Evolutionary conservation across 23 tunicate species (phyloP), one percentile per base, ranked within the genome.

Genomic region (Styela plicata): DNA sequence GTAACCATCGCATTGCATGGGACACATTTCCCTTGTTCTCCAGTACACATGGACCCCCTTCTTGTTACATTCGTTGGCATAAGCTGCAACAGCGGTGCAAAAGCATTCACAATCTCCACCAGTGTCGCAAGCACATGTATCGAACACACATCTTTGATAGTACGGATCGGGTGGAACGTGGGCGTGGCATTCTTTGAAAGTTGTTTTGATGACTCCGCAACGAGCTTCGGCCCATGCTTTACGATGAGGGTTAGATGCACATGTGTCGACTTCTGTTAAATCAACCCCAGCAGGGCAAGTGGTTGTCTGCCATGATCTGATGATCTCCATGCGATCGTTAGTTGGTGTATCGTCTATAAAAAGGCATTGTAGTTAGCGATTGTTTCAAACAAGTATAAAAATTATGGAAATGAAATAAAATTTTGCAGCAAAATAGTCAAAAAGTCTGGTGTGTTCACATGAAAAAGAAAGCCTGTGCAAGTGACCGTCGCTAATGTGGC

Each of bases 31-130:
- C 63, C 88, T 92, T 16, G 89, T 88, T 68, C 98, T 79, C 98
- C 98, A 93, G 85, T 93, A 93, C 1, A 91, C 85, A 63, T 87
- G 90, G 19, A 80, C 93, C 10, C 98, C 98, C 23, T 93, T 91
- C 18, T 88, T 77, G 85, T 93, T 93, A 79, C 98, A 93, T 53
- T 88, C 98, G 71, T 93, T 91, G 31, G 98, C 98, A 77, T 93
- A 93, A 16, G 98, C 98, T 7, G 98, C 89, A 0, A 93, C 94
- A 2, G 98, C 94, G 34, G 98, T 93, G 70, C 98, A 93, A 75
- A 93, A 93, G 74, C 98, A 93, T 70, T 93, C 98, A 80, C 98
- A 93, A 36, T 93, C 98, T 25, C 98, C 98, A 28, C 98, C 98
- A 18, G 87, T 88, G 83, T 93, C 82, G 63, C 98, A 93, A 19